Conservation (phyloP, 1,140 invertebrate species). For the Solenopsis invicta region DNA sequence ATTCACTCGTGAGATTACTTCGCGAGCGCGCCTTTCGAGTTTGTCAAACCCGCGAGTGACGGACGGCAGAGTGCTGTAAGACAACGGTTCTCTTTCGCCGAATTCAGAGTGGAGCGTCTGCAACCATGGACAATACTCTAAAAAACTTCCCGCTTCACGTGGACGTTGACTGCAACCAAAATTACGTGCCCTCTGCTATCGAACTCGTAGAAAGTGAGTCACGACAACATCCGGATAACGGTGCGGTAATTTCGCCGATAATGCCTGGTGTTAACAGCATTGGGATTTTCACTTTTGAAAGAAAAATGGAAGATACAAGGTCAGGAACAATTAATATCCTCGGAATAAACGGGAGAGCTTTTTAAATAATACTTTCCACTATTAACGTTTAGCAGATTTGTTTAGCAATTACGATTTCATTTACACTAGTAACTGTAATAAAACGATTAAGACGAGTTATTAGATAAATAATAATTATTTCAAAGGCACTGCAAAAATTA, state of each 20-base stretch:
- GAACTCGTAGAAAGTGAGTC: constrained; percentile 83
- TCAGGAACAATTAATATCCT: neutral
- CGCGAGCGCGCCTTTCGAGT: constrained; percentile 13
- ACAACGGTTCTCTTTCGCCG: neutral
- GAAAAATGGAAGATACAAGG: neutral
- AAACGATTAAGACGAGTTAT: neutral
- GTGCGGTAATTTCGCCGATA: neutral
- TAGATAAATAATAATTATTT: neutral
- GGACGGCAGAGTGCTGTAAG: neutral
- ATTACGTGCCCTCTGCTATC: constrained; percentile 77
- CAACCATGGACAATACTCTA: neutral
- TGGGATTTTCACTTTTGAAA: neutral
- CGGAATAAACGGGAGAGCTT: neutral
- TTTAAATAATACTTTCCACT: neutral
- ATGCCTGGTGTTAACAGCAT: neutral
- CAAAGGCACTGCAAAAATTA: neutral
- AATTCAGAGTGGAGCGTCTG: constrained; percentile 1
- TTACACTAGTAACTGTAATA: neutral
- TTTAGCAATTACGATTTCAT: neutral
- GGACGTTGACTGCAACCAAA: constrained; percentile 77
- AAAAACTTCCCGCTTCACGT: constrained; percentile 68
- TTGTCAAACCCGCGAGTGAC: constrained; percentile 21
- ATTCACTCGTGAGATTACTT: neutral
- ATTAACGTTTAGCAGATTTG: neutral
- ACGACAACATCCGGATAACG: neutral